Evolutionary conservation across 2,888 invertebrate genomes (phyloP), one percentile per base, ranked within the genome.

Genomic region (Zygothrica quintamaculata): DNA sequence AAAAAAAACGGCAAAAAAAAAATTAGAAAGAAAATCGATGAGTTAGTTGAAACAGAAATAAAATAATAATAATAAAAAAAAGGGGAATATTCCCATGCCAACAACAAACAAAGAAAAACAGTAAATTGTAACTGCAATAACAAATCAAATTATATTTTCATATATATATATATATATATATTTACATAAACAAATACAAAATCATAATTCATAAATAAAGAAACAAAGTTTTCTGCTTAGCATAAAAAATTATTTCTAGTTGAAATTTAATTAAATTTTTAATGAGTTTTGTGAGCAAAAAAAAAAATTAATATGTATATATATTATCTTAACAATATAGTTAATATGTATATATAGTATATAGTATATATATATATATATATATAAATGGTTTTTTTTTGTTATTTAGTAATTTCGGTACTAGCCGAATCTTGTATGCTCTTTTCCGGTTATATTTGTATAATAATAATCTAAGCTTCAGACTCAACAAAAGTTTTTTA

Each of bases 71-170:
- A 18, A 36, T 33, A 26, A 7, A 40, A 26, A 13, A 22, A 52
- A 13, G 53, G 42, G 15, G 18, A 15, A 29, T 67, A 62, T 77
- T 71, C 72, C 75, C 75, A 74, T 74, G 75, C 72, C 75, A 78
- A 69, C 76, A 52, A 18, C 47, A 46, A 56, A 52, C 34, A 48
- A 12, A 34, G 5, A 34, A 34, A 36, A 36, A 36, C 18, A 2
- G 3, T 5, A 22, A 3, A 3, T 5, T 22, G 13, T 13, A 15
- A n/a, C 8, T 69, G 71, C 68, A 84, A 77, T 79, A 84, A 84
- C 84, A 79, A 84, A 77, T 80, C 65, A 82, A 79, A 80, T 72
- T 77, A 74, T 78, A 84, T 80, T 84, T 75, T 73, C 84, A 80
- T 75, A 82, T 74, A 69, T 48, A 57, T 57, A 66, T 61, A 34